Conservation (phyloP, 2,888 invertebrate genomes). For the Apoda limacodes region DNA sequence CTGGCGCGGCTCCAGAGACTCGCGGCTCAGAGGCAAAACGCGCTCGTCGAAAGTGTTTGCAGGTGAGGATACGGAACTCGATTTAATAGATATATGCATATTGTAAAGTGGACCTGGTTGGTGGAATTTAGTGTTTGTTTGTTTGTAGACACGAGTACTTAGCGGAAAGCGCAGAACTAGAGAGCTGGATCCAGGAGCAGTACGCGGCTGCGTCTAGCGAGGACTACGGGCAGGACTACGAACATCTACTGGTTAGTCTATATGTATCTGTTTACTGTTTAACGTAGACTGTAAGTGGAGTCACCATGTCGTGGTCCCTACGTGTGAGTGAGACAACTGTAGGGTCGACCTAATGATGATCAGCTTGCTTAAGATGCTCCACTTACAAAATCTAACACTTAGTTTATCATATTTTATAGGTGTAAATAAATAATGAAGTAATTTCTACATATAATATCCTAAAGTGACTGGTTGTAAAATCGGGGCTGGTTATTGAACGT, state of each 20-base stretch:
- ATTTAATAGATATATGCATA: too few relatives aligned
- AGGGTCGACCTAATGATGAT: too few relatives aligned
- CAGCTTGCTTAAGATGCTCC: too few relatives aligned
- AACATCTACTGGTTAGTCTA: constrained; percentile 82
- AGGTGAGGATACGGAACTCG: too few relatives aligned
- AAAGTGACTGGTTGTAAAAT: neutral
- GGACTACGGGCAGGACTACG: constrained; percentile 95
- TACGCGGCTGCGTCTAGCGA: constrained; percentile 89
- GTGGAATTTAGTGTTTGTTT: too few relatives aligned
- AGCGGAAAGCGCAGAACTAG: constrained; percentile 89
- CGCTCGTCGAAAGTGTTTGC: constrained; percentile 91
- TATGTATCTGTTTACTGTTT: too few relatives aligned
- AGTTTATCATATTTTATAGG: too few relatives aligned
- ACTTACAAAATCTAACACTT: too few relatives aligned
- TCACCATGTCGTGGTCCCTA: too few relatives aligned
- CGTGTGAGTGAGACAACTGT: too few relatives aligned
- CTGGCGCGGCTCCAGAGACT: constrained; percentile 84
- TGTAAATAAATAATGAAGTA: too few relatives aligned
- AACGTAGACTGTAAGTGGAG: too few relatives aligned
- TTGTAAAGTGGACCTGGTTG: neutral
- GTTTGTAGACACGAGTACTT: constrained; percentile 87
- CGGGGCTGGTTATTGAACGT: neutral
- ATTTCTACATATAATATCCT: neutral
- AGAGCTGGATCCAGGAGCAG: constrained; percentile 93
- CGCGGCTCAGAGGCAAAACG: constrained; percentile 82